Percentiles rank a stretch among this genome's conserved stretches.
Evolutionary conservation across 2,888 invertebrate species (phyloP).

Genomic region (Eremobia ochroleuca): DNA sequence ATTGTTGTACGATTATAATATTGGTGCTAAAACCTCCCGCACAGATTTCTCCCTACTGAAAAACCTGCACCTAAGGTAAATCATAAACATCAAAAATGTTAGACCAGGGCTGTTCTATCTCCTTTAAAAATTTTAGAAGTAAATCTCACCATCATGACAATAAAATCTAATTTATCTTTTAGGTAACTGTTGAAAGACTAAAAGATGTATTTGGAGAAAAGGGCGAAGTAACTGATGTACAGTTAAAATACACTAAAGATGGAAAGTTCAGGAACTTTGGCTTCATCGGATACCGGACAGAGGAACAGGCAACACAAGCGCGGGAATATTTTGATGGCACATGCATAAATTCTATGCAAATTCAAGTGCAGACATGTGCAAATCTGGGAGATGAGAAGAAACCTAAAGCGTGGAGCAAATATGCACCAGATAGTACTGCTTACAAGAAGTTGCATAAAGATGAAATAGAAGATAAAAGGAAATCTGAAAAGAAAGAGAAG

Average conservation of each 20-base stretch:
- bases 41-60: background rate
- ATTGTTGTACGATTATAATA: conserved; percentile 1
- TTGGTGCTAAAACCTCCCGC: background rate
- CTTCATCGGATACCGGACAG: conserved; percentile 97
- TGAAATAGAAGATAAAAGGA: conserved; percentile 80
- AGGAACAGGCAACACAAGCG: conserved; percentile 95
- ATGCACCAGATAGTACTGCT: conserved; percentile 94
- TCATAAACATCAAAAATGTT: background rate
- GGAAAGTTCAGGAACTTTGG: conserved; percentile 98
- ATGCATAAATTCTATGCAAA: conserved; percentile 95
- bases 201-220: conserved; percentile 94
- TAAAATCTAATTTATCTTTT: conserved; percentile 63
- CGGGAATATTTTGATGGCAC: conserved; percentile 95
- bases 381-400: conserved; percentile 93
- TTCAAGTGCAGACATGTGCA: conserved; percentile 94
- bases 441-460: conserved; percentile 90
- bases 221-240: conserved; percentile 97
- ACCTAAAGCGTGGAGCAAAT: conserved; percentile 98
- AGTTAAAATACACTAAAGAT: conserved; percentile 97
- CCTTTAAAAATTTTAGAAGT: background rate
- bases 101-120: background rate
- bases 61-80: background rate
- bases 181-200: conserved; percentile 95
- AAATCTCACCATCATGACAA: background rate
- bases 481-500: conserved; percentile 78